Evolutionary conservation across 2,888 invertebrate species (phyloP).

Genomic region (Shargacucullia verbasci): DNA sequence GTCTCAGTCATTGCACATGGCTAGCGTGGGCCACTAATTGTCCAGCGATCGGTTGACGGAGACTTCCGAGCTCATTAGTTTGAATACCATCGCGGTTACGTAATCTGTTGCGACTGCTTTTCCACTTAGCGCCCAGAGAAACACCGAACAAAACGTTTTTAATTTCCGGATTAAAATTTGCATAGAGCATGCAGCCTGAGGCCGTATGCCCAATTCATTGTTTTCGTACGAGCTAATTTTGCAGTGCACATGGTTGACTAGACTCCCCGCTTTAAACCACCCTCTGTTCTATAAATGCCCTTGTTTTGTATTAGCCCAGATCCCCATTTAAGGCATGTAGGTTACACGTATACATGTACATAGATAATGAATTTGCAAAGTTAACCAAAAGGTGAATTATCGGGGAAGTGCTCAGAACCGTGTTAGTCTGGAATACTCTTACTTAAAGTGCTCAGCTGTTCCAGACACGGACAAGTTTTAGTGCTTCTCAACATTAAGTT

Average conservation of each 20-base stretch:
- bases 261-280: conserved; percentile 52
- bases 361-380: neutral
- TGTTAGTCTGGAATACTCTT: conserved; percentile 29
- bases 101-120: conserved; percentile 29
- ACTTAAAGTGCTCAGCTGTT: conserved; percentile 37
- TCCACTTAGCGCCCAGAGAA: conserved; percentile 12
- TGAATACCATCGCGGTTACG: conserved; percentile 39
- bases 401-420: conserved; percentile 7
- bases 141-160: conserved; percentile 35
- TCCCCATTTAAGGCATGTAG: conserved; percentile 24
- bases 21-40: conserved; percentile 41
- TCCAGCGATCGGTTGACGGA: conserved; percentile 33
- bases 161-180: conserved; percentile 48
- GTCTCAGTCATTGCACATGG: conserved; percentile 24
- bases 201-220: conserved; percentile 55
- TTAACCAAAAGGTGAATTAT: conserved; percentile 21
- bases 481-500: conserved; percentile 76
- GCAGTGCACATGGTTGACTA: conserved; percentile 58
- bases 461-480: conserved; percentile 70
- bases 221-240: conserved; percentile 65
- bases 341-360: conserved; percentile 3
- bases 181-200: conserved; percentile 28
- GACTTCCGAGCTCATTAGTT: conserved; percentile 49
- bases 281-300: conserved; percentile 45
- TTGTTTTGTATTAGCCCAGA: conserved; percentile 51